Evolutionary conservation across 2,888 invertebrate genomes (phyloP).

Genomic region (Dendrolimus houi): DNA sequence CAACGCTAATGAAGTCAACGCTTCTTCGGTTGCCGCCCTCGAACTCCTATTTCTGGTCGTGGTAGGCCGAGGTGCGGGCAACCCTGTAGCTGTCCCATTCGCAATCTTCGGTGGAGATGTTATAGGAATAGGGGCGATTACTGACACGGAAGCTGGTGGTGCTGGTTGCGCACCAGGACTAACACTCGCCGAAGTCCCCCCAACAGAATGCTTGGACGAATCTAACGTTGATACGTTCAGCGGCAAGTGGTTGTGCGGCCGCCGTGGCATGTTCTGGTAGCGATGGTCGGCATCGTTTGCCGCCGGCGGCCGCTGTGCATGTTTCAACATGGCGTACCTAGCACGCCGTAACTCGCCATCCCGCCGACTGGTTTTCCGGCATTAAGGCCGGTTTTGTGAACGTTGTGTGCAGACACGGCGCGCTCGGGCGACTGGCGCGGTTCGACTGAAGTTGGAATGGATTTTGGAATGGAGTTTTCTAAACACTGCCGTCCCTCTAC

Average conservation of each 20-base stretch:
- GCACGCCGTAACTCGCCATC: constrained; percentile 60
- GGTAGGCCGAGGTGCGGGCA: constrained; percentile 39
- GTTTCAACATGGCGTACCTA: constrained; percentile 81
- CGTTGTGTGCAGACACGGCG: constrained; percentile 26
- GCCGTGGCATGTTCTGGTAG: constrained; percentile 75
- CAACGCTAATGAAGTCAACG: constrained; percentile 89
- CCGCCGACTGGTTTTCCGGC: constrained; percentile 59
- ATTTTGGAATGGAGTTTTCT: constrained; percentile 8
- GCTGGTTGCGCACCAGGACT: constrained; percentile 71
- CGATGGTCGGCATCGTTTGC: constrained; percentile 72
- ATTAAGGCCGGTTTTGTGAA: constrained; percentile 42
- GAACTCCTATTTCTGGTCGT: constrained; percentile 46
- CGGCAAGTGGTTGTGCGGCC: constrained; percentile 78
- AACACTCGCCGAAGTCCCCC: constrained; percentile 73
- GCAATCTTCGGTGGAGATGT: constrained; percentile 63
- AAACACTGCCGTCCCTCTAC: constrained; percentile 21
- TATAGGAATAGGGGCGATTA: constrained; percentile 44
- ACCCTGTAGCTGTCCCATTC: constrained; percentile 77
- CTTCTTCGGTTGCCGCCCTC: constrained; percentile 78
- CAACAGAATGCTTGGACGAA: constrained; percentile 79
- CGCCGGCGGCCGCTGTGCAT: constrained; percentile 79
- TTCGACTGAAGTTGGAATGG: constrained; percentile 31
- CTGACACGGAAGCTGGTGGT: constrained; percentile 32
- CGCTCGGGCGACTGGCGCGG: constrained; percentile 42
- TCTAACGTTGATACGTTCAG: constrained; percentile 82